Evolutionary conservation across 1,140 invertebrate species (phyloP), one percentile per base, ranked within the genome.

Genomic region (Eriocheir sinensis): DNA sequence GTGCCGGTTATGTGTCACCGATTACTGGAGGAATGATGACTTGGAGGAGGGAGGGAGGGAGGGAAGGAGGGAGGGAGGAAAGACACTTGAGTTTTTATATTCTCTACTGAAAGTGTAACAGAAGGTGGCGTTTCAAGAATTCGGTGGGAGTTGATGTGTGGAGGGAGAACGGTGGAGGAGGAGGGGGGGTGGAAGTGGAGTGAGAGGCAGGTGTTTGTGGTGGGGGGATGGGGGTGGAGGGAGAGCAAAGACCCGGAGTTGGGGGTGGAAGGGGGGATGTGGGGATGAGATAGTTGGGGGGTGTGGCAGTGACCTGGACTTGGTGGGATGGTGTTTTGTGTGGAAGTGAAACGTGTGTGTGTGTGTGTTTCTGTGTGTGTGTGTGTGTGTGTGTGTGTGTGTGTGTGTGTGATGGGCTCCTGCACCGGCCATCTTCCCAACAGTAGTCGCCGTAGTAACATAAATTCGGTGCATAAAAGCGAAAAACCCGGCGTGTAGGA

Each of bases 21-120:
- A 44, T 92, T 89, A 94, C 53, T 27, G 89, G 48, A 89, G 32
- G 48, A 38, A 81, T 80, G 93, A 40, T 30, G 80, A 34, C 44
- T 44, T 34, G 44, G 86, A 30, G 4, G 93, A 41, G 41, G 79
- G 32, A 32, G 48, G 48, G 0, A 12, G 3, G 30, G 88, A 89
- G 89, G n/a, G 30, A 34, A 60, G 53, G 30, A 60, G 89, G 8
- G 89, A 32, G n/a, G 4, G 41, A 32, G 89, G 89, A 15, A 72
- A 53, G 48, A 32, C 4, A 44, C 0, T 8, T 34, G 81, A 15
- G 81, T 15, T 15, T 85, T 15, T 4, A 34, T 85, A 34, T 15
- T 53, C 21, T 9, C 9, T 53, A 53, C 21, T 72, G 60, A 72
- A 72, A n/a, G 60, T 72, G 60, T 72, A 72, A 72, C 27, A 32